Base-by-base conservation (phyloP, 2,888 invertebrate genomes). In the Physocephala rufipes region DNA sequence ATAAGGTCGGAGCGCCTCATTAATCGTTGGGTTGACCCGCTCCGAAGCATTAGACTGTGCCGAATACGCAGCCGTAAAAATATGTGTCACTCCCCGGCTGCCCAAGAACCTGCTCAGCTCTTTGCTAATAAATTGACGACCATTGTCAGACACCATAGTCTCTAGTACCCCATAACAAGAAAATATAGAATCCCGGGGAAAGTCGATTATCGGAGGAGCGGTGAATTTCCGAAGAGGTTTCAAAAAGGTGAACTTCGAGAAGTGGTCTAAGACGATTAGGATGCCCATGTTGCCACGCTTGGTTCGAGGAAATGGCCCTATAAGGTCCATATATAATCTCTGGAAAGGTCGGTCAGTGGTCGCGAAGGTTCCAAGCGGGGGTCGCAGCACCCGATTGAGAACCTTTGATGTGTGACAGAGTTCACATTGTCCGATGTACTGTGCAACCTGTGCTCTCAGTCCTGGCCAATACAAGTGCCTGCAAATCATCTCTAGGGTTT, bases 391-490 rank as follows among this genome's bases (percentile, higher is more conserved):
- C 19, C 13, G 55, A 30, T 71, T 74, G 15, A 30, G 58, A 2
- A 66, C 47, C 51, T 74, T 75, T 16, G 47, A 67, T 16, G 24
- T 26, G 13, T 72, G 68, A n/a, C n/a, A 26, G 72, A 76, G 1
- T 59, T 43, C 1, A 45, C 59, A 45, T 12, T 53, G 58, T 15
- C 9, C 75, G 71, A 15, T 74, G 55, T 1, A 28, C 9, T 2
- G 53, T 62, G 70, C 75, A 67, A 16, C 66, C 62, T n/a, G n/a
- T n/a, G n/a, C n/a, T n/a, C n/a, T n/a, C n/a, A n/a, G n/a, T n/a
- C n/a, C n/a, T 19, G 76, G 68, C 75, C 76, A 76, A 67, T 70
- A 74, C 26, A 68, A 73, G 13, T 63, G 28, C 4, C 26, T 36
- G 1, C 70, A 19, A 21, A 73, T 36, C 19, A 65, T 51, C 7